These are phyloP conservation scores for Pomacea canaliculata DNA, from an alignment of 2,888 invertebrate species.

Conservation along the genomic window DNA sequence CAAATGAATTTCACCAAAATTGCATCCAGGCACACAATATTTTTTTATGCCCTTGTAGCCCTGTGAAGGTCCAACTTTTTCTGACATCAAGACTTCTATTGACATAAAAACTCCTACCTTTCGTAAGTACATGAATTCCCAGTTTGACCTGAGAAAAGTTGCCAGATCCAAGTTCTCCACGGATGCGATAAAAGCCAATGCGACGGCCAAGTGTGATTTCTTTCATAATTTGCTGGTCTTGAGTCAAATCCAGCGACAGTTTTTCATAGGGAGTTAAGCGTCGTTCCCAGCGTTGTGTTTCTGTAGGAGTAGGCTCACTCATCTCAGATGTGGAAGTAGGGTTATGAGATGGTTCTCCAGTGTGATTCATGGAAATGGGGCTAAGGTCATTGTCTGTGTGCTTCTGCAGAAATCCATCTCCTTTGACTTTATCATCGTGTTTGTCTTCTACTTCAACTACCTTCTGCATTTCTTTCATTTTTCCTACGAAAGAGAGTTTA, in stretches of 20 bases:
- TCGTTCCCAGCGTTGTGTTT: constrained; percentile 34
- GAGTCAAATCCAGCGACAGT: constrained; percentile 59
- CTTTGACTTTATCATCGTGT: background rate
- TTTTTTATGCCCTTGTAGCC: too few species aligned
- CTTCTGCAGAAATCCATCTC: too few species aligned
- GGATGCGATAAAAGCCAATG: constrained; percentile 81
- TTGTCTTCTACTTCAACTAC: background rate
- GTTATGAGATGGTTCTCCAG: too few species aligned
- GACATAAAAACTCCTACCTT: constrained; percentile 72
- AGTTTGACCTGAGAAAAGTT: constrained; percentile 86
- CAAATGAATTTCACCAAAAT: too few species aligned
- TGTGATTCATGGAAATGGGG: too few species aligned
- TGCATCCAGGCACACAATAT: too few species aligned
- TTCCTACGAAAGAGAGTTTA: background rate
- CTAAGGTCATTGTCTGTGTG: too few species aligned
- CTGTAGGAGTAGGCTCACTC: constrained; percentile 27
- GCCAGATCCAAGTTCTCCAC: constrained; percentile 82
- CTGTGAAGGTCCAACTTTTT: too few species aligned
- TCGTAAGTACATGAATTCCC: constrained; percentile 81
- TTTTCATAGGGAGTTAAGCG: constrained; percentile 60
- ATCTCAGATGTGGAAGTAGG: constrained; percentile 20
- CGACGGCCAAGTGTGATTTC: constrained; percentile 80
- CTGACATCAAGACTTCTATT: too few species aligned
- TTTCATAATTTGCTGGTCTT: constrained; percentile 70
- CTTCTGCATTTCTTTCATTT: constrained; percentile 15